Base-by-base conservation (phyloP, 2,888 invertebrate species). In the Amitus sp. region DNA sequence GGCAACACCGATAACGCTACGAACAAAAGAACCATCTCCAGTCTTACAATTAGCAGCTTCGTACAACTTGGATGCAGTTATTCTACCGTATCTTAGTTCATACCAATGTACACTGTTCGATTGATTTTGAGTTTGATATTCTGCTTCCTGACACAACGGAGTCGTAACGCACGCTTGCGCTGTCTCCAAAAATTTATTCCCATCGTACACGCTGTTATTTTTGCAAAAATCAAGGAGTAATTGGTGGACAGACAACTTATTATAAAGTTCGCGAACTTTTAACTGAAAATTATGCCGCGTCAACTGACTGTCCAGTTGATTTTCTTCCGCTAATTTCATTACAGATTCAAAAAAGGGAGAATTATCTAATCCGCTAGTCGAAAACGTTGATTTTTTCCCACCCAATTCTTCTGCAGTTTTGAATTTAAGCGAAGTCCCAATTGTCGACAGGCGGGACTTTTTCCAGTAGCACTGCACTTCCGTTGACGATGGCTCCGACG, bases 391-490 rank as follows among this genome's bases (percentile, higher is more conserved):
- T 54, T 17, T 17, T 46, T 28, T 57, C 18, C 42, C 56, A 46
- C 45, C 30, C 15, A 10, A 17, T 47, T 40, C 23, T 34, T n/a
- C 63, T 52, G 54, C n/a, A n/a, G n/a, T n/a, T n/a, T n/a, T n/a
- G n/a, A 42, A 69, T 65, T 67, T 69, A 10, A 64, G 27, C 7
- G 9, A 33, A 10, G 65, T 57, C 2, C 59, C 68, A 15, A 68
- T 54, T 7, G 30, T 45, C 37, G 66, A 58, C 33, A 68, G 50
- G 9, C 17, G 28, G 7, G 66, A 57, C 23, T 67, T 69, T 47
- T 66, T 63, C 66, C 68, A 69, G 20, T 69, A 67, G 27, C 68
- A 65, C 5, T 47, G 51, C 1, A 65, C 52, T 51, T 65, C 59
- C 19, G 62, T 62, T 19, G 54, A 49, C 9, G 56, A 47, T 12